phyloP scores from a whole-genome alignment of 2,888 invertebrate species.

The Reticulitermes lucifugus region DNA sequence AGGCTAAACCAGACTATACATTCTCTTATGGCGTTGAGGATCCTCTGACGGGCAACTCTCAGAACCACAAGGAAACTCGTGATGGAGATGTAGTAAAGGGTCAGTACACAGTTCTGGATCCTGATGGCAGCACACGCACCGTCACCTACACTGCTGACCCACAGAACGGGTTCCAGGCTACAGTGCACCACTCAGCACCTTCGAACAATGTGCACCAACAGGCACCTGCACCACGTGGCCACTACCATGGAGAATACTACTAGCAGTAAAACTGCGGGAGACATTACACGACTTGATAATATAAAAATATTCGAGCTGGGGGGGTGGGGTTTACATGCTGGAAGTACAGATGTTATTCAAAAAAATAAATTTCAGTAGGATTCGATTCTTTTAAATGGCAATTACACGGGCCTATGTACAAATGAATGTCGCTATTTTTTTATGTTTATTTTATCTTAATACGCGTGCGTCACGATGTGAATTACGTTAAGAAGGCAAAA shows the following conservation, averaged over 20 bases:
- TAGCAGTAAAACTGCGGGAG: neutral
- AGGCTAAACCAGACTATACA: constrained; percentile 81
- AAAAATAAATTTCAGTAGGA: too few relatives aligned
- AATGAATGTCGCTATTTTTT: too few relatives aligned
- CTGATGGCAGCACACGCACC: constrained; percentile 78
- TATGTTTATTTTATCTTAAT: too few relatives aligned
- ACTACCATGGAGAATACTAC: neutral
- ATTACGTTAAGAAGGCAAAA: too few relatives aligned
- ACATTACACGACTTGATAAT: too few relatives aligned
- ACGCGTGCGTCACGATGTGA: too few relatives aligned
- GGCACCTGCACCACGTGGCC: neutral
- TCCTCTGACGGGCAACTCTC: constrained; percentile 77
- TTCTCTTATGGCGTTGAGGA: constrained; percentile 84
- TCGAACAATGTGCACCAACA: constrained; percentile 30
- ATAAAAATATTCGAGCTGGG: too few relatives aligned
- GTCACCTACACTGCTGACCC: constrained; percentile 82
- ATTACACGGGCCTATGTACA: too few relatives aligned
- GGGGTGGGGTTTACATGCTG: too few relatives aligned
- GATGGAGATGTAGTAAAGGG: constrained; percentile 79
- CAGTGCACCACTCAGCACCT: constrained; percentile 59
- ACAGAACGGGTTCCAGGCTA: constrained; percentile 78
- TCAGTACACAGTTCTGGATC: constrained; percentile 79
- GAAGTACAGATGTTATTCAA: too few relatives aligned
- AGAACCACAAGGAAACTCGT: constrained; percentile 78
- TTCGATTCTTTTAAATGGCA: too few relatives aligned